phyloP scores from a whole-genome alignment of 1,140 invertebrate species.

The Diachasmimorpha longicaudata region DNA sequence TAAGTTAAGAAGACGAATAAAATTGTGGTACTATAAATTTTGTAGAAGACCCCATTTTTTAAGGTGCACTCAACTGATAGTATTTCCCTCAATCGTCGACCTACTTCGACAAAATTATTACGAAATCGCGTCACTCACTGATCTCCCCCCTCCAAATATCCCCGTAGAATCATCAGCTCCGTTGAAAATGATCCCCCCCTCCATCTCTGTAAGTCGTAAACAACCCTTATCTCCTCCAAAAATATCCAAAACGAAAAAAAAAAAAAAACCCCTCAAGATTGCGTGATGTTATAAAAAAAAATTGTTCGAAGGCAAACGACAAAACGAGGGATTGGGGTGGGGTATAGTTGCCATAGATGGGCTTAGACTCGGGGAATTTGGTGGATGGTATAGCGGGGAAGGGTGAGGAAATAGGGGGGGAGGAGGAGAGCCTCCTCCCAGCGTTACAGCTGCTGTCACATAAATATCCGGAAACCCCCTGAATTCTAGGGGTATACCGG shows the following conservation, averaged over 20 bases:
- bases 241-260: not conserved
- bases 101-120: no score
- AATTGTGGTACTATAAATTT: no score
- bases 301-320: not conserved
- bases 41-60: no score
- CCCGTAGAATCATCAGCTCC: not conserved
- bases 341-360: not conserved
- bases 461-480: slow-evolving; percentile 40
- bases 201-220: not conserved
- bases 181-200: not conserved
- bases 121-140: not conserved
- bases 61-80: no score
- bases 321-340: not conserved
- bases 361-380: slow-evolving; percentile 19
- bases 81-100: no score
- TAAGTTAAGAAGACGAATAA: no score
- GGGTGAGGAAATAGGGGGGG: slow-evolving; percentile 19
- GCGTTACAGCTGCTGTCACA: slow-evolving; percentile 40
- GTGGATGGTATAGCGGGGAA: slow-evolving; percentile 1
- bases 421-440: slow-evolving; percentile 14
- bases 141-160: not conserved
- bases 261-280: slow-evolving; percentile 2
- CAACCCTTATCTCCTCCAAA: not conserved
- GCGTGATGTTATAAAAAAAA: slow-evolving; percentile 15
- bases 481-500: slow-evolving; percentile 30